Conservation (phyloP, 2,888 invertebrate genomes). For the Cepaea hortensis region DNA sequence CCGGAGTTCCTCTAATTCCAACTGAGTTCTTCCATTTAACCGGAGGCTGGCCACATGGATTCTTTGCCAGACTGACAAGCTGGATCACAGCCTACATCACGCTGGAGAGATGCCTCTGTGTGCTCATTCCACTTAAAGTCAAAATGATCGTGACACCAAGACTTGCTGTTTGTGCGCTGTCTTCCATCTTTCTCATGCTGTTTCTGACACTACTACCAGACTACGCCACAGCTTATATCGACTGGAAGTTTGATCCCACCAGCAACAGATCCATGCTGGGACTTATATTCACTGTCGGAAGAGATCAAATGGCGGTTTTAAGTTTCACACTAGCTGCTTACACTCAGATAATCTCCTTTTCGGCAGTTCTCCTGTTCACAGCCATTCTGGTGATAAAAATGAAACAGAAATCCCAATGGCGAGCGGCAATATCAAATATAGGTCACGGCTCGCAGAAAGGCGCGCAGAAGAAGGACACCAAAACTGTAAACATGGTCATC, state of each 20-base stretch:
- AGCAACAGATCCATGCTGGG: conserved; percentile 11
- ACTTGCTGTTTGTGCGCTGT: background rate
- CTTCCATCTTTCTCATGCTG: background rate
- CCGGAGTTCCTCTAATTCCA: background rate
- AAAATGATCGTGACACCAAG: background rate
- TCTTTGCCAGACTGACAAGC: conserved; percentile 13
- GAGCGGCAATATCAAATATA: background rate
- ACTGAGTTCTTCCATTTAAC: conserved; percentile 6
- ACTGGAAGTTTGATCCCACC: background rate
- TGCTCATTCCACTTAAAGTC: background rate
- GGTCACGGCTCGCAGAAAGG: background rate
- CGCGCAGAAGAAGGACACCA: background rate
- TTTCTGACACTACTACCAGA: background rate
- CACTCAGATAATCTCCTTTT: conserved; percentile 4
- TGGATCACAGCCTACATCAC: background rate
- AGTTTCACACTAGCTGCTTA: conserved; percentile 16
- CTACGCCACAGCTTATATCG: background rate
- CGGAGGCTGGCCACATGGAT: conserved; percentile 2
- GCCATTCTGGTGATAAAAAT: conserved; percentile 4
- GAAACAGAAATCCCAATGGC: conserved; percentile 16
- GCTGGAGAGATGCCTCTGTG: too few species aligned
- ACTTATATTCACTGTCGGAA: conserved; percentile 14
- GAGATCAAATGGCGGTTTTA: conserved; percentile 11
- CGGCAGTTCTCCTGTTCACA: background rate
- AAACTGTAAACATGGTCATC: conserved; percentile 1